A percentile compares a stretch with the other conserved stretches of the same genome.
These are phyloP conservation scores for Chaetura pelagica DNA, from an alignment of 2,113 vertebrate genomes.

Conservation along the genomic window DNA sequence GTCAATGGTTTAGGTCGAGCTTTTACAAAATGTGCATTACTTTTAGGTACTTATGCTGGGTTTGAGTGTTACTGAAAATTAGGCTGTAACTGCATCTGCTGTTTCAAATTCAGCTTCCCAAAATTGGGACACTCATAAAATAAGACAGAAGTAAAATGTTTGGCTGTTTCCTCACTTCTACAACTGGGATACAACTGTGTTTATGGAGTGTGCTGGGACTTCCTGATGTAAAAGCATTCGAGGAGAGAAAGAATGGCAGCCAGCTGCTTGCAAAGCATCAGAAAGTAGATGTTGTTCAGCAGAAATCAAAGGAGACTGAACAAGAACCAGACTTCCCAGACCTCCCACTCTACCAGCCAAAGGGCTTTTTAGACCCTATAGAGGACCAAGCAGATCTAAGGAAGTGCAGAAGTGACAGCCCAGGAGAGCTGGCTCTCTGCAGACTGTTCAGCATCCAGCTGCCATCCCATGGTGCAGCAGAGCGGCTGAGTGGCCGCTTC, in stretches of 20 bases:
- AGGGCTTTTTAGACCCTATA: not conserved
- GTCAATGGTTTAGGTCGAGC: constrained; percentile 21
- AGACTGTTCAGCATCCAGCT: not conserved
- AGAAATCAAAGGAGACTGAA: not conserved
- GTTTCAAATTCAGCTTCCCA: constrained; percentile 6
- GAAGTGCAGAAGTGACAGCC: not conserved
- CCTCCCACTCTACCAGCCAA: not conserved
- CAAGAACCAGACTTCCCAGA: not conserved
- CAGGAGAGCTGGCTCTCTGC: not conserved
- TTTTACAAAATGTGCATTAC: constrained; percentile 8
- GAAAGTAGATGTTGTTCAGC: not conserved
- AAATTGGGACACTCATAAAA: not conserved
- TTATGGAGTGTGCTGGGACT: not conserved
- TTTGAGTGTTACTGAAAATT: constrained; percentile 8
- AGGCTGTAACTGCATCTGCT: not conserved
- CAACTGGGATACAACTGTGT: not conserved
- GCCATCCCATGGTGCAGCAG: not conserved
- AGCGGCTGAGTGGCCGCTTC: not conserved
- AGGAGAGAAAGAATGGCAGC: not conserved
- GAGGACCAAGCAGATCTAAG: not conserved
- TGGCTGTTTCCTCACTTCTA: not conserved
- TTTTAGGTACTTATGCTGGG: not conserved
- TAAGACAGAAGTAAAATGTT: not conserved
- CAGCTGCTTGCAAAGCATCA: not conserved
- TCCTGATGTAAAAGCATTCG: not conserved